These are phyloP conservation scores for Jaculus jaculus DNA, from an alignment of 2,113 vertebrate species.

Conservation along the genomic window DNA sequence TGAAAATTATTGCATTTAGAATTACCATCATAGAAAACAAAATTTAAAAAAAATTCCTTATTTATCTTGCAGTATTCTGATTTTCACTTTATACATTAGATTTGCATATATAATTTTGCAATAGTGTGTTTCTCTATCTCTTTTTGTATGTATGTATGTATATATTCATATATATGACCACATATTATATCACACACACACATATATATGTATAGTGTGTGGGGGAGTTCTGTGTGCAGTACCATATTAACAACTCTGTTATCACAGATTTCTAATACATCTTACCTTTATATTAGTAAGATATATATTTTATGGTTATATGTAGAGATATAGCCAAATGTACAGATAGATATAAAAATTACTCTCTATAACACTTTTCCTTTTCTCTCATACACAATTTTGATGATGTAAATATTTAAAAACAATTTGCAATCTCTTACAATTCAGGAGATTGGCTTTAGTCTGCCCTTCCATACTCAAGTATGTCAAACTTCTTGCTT, in stretches of 20 bases:
- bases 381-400: background rate
- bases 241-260: background rate
- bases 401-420: background rate
- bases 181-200: no score
- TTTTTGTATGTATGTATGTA: background rate
- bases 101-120: fast-evolving
- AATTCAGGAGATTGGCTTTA: background rate
- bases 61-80: slow-evolving; percentile 23
- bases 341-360: background rate
- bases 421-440: background rate
- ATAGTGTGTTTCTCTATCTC: background rate
- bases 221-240: no score
- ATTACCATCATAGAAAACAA: background rate
- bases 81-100: background rate
- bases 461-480: background rate
- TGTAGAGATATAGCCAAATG: background rate
- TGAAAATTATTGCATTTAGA: background rate
- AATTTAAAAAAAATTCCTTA: background rate
- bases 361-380: background rate
- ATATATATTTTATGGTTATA: background rate
- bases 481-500: background rate
- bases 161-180: background rate
- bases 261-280: background rate
- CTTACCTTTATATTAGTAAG: background rate
- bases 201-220: background rate